Evolutionary conservation across 2,113 vertebrate genomes (phyloP).

Genomic region (Siniperca knerii): DNA sequence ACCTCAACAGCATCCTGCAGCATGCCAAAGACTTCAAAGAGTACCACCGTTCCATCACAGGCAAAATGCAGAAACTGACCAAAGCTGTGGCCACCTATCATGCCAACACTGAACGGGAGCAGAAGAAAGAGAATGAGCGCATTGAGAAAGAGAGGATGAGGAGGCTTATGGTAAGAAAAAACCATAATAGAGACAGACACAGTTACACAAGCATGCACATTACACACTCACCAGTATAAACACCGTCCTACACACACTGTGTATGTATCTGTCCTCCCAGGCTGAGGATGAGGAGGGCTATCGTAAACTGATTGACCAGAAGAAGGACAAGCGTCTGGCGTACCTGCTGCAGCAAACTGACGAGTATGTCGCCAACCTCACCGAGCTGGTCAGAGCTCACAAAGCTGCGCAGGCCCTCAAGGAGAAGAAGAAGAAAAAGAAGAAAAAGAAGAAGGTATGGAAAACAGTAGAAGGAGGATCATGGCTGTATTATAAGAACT

Average conservation of each 20-base stretch:
- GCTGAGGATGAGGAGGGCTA: constrained; percentile 98
- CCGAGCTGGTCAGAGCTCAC: constrained; percentile 95
- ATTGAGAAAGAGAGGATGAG: constrained; percentile 99
- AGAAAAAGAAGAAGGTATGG: constrained; percentile 92
- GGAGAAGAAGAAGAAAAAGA: constrained; percentile 97
- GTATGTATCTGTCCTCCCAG: constrained; percentile 67
- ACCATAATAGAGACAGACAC: not conserved
- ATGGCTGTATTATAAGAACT: too few species aligned
- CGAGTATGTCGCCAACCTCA: constrained; percentile 97
- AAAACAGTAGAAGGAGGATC: not conserved
- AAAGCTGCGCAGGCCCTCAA: constrained; percentile 96
- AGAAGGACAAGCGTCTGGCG: constrained; percentile 98
- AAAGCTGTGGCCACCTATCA: constrained; percentile 98
- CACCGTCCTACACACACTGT: not conserved
- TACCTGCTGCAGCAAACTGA: constrained; percentile 98
- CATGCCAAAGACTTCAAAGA: constrained; percentile 99
- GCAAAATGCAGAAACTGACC: constrained; percentile 95
- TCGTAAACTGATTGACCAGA: constrained; percentile 98
- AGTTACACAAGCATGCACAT: not conserved
- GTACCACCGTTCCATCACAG: constrained; percentile 94
- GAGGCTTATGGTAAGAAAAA: constrained; percentile 89
- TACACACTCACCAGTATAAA: not conserved
- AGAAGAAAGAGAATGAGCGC: constrained; percentile 98
- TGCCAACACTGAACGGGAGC: constrained; percentile 96
- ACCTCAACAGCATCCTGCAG: constrained; percentile 98